Evolutionary conservation across 2,888 invertebrate genomes (phyloP).

Genomic region (Cyaniris semiargus): DNA sequence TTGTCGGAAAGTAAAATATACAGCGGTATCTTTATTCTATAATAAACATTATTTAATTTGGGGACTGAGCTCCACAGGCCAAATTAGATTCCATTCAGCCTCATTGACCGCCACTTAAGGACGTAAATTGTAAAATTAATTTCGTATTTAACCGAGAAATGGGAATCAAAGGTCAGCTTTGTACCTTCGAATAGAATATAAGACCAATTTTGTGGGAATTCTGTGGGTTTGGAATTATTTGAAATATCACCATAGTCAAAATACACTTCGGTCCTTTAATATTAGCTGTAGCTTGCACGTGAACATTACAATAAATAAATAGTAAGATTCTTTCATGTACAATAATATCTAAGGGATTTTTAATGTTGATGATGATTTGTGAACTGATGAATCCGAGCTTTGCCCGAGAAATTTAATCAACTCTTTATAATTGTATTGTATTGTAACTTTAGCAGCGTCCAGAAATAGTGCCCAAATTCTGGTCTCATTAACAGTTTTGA

Average conservation of each 20-base stretch:
- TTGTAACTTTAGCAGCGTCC: neutral
- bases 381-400: neutral
- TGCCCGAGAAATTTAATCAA: neutral
- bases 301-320: neutral
- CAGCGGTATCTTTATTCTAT: neutral
- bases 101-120: slow-evolving; percentile 4
- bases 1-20: neutral
- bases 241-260: neutral
- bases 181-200: neutral
- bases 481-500: slow-evolving; percentile 16
- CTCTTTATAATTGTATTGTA: neutral
- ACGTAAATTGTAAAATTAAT: slow-evolving; percentile 19
- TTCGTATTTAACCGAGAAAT: slow-evolving; percentile 15
- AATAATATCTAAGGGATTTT: neutral
- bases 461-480: neutral
- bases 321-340: neutral
- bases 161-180: slow-evolving; percentile 6
- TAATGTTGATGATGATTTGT: no score
- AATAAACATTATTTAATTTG: slow-evolving; percentile 17
- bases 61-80: neutral
- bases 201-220: neutral
- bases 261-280: neutral
- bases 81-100: slow-evolving; percentile 16
- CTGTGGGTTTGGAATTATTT: neutral
- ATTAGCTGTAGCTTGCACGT: neutral